phyloP scores from a whole-genome alignment of 2,797 vertebrate species.

The Sebastes vulpes region DNA sequence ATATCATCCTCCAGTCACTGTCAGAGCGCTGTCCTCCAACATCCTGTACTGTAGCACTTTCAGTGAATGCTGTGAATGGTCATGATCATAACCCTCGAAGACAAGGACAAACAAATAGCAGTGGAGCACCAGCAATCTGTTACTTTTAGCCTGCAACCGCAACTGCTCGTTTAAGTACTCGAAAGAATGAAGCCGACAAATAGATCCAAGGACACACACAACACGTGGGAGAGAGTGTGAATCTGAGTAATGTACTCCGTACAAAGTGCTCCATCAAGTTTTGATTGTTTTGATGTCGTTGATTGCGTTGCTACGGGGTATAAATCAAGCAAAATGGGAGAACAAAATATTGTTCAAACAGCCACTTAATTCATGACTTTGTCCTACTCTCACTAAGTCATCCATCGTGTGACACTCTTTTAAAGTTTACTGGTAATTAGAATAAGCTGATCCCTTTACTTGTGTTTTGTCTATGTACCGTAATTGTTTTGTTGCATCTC shows the following conservation, averaged over 20 bases:
- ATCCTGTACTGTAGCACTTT: slow-evolving; percentile 2
- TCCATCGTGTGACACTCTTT: background rate
- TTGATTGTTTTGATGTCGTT: slow-evolving; percentile 18
- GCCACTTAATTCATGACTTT: slow-evolving; percentile 14
- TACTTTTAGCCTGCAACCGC: background rate
- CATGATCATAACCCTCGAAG: slow-evolving; percentile 32
- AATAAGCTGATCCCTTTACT: background rate
- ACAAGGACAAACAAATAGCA: slow-evolving; percentile 50
- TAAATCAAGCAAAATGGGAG: slow-evolving; percentile 2
- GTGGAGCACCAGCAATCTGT: slow-evolving; percentile 17
- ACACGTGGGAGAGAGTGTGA: background rate
- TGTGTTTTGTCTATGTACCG: background rate
- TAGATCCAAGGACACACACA: slow-evolving; percentile 5
- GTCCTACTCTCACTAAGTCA: background rate
- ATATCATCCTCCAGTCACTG: slow-evolving; percentile 9
- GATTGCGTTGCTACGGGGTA: background rate
- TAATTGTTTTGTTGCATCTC: background rate
- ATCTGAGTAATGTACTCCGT: background rate
- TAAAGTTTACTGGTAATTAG: slow-evolving; percentile 9
- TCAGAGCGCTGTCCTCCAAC: background rate
- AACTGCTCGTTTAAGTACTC: background rate
- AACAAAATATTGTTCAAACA: background rate
- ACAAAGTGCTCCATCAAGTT: slow-evolving; percentile 5
- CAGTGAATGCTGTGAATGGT: background rate
- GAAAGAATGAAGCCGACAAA: slow-evolving; percentile 18